A percentile compares a stretch with the other conserved stretches of the same genome.
phyloP scores from a whole-genome alignment of 2,888 invertebrate species.

The Pseudanteris insignis region DNA sequence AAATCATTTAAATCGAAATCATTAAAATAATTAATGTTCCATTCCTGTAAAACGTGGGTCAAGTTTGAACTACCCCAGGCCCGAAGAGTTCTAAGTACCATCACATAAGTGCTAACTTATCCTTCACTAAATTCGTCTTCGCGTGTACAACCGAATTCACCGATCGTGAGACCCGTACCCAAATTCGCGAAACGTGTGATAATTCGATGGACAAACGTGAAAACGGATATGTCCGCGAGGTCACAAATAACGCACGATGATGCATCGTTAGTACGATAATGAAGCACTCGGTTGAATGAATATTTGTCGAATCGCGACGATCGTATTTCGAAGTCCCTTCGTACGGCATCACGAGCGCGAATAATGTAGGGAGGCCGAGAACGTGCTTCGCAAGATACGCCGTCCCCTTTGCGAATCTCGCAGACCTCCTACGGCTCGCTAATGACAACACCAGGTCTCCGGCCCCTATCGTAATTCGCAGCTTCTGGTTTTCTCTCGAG shows the following conservation, averaged over 20 bases:
- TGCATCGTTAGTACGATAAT: slow-evolving; percentile 17
- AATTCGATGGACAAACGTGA: no score
- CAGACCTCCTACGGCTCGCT: slow-evolving; percentile 48
- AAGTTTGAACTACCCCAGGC: no score
- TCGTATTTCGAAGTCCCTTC: slow-evolving; percentile 35
- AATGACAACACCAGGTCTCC: slow-evolving; percentile 56
- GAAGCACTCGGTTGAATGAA: slow-evolving; percentile 21
- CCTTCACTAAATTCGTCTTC: background rate
- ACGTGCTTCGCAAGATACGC: slow-evolving; percentile 37
- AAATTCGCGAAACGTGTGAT: no score
- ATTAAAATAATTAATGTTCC: no score
- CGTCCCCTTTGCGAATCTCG: slow-evolving; percentile 39
- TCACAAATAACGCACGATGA: no score
- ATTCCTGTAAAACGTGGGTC: no score
- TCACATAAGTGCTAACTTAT: no score
- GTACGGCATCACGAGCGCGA: slow-evolving; percentile 25
- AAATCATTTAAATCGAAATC: no score
- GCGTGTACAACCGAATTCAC: background rate
- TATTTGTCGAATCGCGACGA: slow-evolving; percentile 20
- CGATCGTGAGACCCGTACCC: no score
- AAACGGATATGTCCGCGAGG: no score
- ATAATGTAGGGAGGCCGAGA: slow-evolving; percentile 36
- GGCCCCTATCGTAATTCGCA: slow-evolving; percentile 65
- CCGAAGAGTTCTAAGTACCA: no score
- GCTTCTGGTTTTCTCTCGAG: slow-evolving; percentile 58